A percentile compares a stretch with the other conserved stretches of the same genome.
Evolutionary conservation across 2,888 invertebrate species (phyloP).

Genomic region (Lucinisca nassula): DNA sequence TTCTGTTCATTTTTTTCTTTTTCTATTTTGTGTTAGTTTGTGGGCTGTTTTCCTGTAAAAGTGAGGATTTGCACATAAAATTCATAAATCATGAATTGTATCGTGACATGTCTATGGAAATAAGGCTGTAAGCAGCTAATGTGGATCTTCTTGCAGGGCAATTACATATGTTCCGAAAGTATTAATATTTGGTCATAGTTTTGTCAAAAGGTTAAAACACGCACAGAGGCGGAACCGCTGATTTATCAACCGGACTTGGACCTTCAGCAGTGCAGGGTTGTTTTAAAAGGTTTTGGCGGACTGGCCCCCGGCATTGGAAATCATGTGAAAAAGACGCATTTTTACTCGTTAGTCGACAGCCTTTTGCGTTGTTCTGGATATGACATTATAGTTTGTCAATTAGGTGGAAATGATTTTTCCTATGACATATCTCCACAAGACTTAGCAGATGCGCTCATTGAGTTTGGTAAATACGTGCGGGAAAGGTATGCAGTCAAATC

Average conservation of each 20-base stretch:
- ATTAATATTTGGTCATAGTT: background rate
- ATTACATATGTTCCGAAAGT: background rate
- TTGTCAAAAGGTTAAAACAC: background rate
- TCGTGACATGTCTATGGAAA: too few relatives aligned
- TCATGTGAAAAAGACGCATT: background rate
- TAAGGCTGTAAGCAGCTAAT: too few relatives aligned
- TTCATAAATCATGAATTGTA: too few relatives aligned
- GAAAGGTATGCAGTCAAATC: background rate
- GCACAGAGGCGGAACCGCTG: background rate
- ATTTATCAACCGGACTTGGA: background rate
- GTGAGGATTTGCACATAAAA: too few relatives aligned
- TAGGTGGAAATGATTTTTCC: background rate
- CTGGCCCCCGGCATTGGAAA: background rate
- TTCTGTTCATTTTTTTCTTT: too few relatives aligned
- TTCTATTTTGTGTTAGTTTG: too few relatives aligned
- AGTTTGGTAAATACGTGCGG: background rate
- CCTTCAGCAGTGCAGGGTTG: background rate
- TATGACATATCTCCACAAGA: background rate
- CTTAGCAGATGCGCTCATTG: background rate
- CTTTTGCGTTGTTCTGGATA: background rate
- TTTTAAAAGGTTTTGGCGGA: background rate
- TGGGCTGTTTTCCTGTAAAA: too few relatives aligned
- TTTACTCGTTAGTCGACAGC: background rate
- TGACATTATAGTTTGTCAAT: background rate
- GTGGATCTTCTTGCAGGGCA: background rate